Evolutionary conservation across 2,797 vertebrate species (phyloP), one percentile per base, ranked within the genome.

Genomic region (Pyrrhura leucotis): DNA sequence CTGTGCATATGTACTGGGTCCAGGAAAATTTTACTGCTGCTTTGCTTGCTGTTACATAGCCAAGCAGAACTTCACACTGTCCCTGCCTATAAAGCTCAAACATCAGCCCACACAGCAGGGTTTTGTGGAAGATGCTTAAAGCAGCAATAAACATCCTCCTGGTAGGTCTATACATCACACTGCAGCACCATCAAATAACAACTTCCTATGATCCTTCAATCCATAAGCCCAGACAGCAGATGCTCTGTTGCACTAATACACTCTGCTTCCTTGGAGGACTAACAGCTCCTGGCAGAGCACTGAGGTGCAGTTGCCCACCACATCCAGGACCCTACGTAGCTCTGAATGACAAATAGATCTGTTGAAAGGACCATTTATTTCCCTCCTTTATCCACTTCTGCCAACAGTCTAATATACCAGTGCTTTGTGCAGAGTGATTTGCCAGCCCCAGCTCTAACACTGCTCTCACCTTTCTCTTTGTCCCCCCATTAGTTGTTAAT

Each of bases 1-100:
- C 58, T 2, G 1, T 11, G 3, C 0, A 0, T 1, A 2, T 0
- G 1, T 21, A 1, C 35, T 50, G 45, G 6, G 6, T 12, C 56
- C 58, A 39, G 35, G 35, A 28, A 33, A 3, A 1, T 44, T 44
- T 63, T 28, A 31, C 87, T 42, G 76, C 45, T 68, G 77, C 71
- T 85, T 71, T 72, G 53, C 66, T 59, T 66, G 33, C 48, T 53
- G 7, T n/a, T 44, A 13, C 2, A 0, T 14, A 29, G 65, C 59
- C 10, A 4, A 63, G 82, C 92, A 45, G 14, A 35, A 0, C 59
- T 44, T 40, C 14, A 21, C 4, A 1, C 37, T 47, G 20, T 21
- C 51, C 37, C 80, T 37, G 29, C 69, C 68, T 53, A 47, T 5
- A 0, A 28, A 7, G 10, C 39, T 69, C 61, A 9, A 45, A 10